Base-by-base conservation (phyloP, 2,797 vertebrate genomes). In the Pangasius djambal region DNA sequence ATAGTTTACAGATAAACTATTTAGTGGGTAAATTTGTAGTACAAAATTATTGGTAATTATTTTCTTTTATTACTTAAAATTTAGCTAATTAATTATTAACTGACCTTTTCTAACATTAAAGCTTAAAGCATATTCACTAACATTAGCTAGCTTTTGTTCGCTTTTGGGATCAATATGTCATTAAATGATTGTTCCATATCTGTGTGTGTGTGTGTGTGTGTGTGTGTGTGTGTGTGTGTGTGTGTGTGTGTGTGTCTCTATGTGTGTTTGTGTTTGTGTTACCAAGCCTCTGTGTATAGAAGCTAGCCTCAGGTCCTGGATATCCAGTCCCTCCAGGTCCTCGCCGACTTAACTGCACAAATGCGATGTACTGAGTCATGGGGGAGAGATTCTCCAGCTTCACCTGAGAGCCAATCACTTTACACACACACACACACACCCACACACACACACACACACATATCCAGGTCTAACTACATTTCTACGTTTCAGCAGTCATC, bases 251-350 rank as follows among this genome's bases (percentile, higher is more conserved):
- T 78, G 94, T 93, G 55, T 65, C n/a, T 82, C 77, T 74, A 31
- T 65, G n/a, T 75, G 83, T 67, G 79, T 85, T 57, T 57, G 31
- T 83, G 40, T 67, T n/a, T 40, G 25, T 78, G 94, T 93, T 95
- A 97, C 97, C 96, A 55, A 97, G 95, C 0, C 95, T 95, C 74
- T 95, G 94, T 40, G 97, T 98, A 37, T 91, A 95, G 92, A 97
- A 97, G 52, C 91, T 94, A 61, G 93, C 95, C 91, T 95, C 93
- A 0, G 97, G 97, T 61, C 97, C 97, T 61, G 96, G 96, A 18
- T 96, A 94, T 18, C 97, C 97, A 59, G 94, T 94, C 40, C 97
- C 97, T 2, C 96, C 96, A n/a, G 95, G 94, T 74, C 97, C 97
- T 65, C 81, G 92, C 1, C 97, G 96, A 91, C 94, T 95, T 86